These are phyloP conservation scores for Aptenodytes forsteri DNA, from an alignment of 2,113 vertebrate genomes.

Conservation along the genomic window DNA sequence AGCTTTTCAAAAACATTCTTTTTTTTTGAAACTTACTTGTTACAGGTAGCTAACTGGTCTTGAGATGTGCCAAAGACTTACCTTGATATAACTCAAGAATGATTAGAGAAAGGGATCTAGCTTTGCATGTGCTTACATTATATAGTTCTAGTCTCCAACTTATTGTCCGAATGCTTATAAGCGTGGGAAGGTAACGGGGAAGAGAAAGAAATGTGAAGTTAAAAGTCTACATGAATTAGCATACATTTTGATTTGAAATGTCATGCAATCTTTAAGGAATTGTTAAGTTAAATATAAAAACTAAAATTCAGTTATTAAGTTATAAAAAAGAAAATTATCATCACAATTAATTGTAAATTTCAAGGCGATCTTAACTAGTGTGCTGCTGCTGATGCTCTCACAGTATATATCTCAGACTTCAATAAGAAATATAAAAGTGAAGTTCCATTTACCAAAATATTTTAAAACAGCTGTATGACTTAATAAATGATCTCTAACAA, in stretches of 20 bases:
- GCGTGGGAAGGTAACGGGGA: fast-evolving
- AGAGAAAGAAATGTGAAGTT: not conserved
- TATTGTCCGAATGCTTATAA: not conserved
- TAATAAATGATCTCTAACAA: not conserved
- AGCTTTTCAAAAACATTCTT: not conserved
- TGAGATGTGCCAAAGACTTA: not conserved
- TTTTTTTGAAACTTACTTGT: not conserved
- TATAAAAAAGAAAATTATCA: not conserved
- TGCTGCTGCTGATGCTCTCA: not conserved
- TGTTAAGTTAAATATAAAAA: not conserved
- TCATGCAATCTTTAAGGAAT: not conserved
- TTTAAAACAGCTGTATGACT: not conserved
- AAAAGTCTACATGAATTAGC: not conserved
- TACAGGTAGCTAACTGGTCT: not conserved
- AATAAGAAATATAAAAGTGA: not conserved
- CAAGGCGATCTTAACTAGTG: not conserved
- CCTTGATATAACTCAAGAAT: not conserved
- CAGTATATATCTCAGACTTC: not conserved
- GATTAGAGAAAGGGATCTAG: not conserved
- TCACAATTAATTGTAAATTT: not conserved
- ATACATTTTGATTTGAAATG: not conserved
- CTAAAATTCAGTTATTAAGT: not conserved
- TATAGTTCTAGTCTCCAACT: not conserved
- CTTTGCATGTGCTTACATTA: not conserved
- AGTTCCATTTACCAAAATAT: not conserved